Conservation (phyloP, 92 coral and sea anemone genomes). For the Isaurus tuberculatus region DNA sequence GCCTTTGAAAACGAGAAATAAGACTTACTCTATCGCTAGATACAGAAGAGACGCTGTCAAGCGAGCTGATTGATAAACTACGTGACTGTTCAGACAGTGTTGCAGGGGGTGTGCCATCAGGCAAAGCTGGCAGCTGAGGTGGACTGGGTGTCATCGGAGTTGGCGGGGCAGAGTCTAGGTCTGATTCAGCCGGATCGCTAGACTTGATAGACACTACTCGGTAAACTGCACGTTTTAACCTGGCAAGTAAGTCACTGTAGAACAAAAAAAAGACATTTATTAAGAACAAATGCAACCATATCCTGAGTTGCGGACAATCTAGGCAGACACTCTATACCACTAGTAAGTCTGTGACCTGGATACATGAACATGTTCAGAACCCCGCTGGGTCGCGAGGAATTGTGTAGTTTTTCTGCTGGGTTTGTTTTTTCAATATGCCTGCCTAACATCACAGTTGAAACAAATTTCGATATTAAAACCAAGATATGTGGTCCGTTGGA, state of each 20-base stretch:
- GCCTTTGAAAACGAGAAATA: no score
- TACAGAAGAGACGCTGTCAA: conserved; percentile 87
- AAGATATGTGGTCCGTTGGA: no score
- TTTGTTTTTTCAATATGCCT: no score
- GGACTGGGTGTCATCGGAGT: conserved; percentile 60
- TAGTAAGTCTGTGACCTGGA: no score
- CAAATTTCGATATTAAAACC: no score
- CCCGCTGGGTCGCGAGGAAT: no score
- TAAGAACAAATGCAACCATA: not conserved
- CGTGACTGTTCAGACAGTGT: conserved; percentile 72
- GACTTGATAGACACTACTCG: conserved; percentile 75
- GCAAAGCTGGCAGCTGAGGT: conserved; percentile 68
- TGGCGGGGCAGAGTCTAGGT: conserved; percentile 4
- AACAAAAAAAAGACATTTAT: not conserved
- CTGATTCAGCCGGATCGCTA: conserved; percentile 45
- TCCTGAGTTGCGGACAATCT: no score
- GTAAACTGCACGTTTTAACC: conserved; percentile 75
- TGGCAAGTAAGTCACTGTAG: conserved; percentile 74
- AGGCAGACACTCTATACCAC: no score
- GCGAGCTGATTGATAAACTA: conserved; percentile 86
- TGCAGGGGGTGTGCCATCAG: conserved; percentile 1
- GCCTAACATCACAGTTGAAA: no score
- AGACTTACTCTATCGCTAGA: conserved; percentile 80
- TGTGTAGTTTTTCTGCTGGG: no score
- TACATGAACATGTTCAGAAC: no score